A percentile compares a stretch with the other conserved stretches of the same genome.
phyloP scores from a whole-genome alignment of 2,888 invertebrate genomes.

The Morinoia aosen region DNA sequence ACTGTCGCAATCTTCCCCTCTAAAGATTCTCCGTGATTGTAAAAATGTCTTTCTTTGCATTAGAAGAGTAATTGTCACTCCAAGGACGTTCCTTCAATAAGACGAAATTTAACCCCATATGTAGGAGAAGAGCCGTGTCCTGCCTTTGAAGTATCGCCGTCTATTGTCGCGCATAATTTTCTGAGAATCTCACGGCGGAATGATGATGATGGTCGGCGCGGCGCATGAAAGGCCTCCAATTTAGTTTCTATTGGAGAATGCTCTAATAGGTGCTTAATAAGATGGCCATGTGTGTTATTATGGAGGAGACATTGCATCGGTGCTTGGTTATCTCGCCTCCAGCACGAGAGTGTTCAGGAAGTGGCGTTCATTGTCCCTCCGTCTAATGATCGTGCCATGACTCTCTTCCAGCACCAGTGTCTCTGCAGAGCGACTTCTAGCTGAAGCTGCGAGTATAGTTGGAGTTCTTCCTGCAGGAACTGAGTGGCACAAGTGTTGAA shows the following conservation, averaged over 20 bases:
- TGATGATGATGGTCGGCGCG: neutral
- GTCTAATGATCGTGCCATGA: neutral
- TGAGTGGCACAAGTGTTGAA: too few relatives aligned
- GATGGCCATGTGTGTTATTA: neutral
- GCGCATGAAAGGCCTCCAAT: constrained; percentile 16
- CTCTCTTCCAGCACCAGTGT: neutral
- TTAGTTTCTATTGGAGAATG: constrained; percentile 43
- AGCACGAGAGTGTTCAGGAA: neutral
- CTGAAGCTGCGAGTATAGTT: neutral
- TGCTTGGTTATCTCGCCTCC: neutral
- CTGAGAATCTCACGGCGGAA: neutral
- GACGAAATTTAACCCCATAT: neutral
- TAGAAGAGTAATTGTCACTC: neutral
- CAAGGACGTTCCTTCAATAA: neutral
- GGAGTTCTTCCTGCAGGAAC: too few relatives aligned
- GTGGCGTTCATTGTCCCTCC: neutral
- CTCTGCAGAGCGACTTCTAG: neutral
- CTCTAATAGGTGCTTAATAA: constrained; percentile 33
- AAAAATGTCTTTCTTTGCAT: neutral
- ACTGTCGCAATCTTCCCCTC: neutral
- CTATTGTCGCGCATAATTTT: constrained; percentile 47
- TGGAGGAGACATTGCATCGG: neutral
- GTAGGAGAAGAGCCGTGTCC: constrained; percentile 9
- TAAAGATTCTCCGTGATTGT: neutral
- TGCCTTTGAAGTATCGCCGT: constrained; percentile 31